Base-by-base conservation (phyloP, 2,797 vertebrate genomes). In the Cichlasoma orientale region DNA sequence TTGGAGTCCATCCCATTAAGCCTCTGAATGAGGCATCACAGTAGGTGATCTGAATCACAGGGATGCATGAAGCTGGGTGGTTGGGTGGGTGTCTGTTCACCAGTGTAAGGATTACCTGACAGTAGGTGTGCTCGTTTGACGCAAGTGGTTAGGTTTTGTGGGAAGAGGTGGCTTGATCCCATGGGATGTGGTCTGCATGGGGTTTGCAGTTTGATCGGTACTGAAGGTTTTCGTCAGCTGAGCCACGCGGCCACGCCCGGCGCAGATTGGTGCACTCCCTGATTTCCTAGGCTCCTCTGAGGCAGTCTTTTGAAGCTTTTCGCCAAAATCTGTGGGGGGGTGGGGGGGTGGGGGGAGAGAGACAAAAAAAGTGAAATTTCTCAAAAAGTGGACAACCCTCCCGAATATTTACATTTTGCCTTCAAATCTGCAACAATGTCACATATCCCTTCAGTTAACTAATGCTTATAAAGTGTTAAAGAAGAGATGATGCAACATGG, bases 171-270 rank as follows among this genome's bases (percentile, higher is more conserved):
- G 95, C 85, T 95, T 96, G 85, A 88, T 74, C 77, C 86, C 33
- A 23, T 84, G 86, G 2, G 88, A 1, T 1, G 88, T 53, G 10
- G 83, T 59, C 50, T 91, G 88, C 14, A 85, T 7, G 25, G 88
- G 68, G 36, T 80, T 7, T 3, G 70, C 4, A 4, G 76, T 1
- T 54, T 5, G 72, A 16, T 92, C 86, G 0, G 27, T 56, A 18
- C 85, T 94, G 74, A 96, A 96, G 82, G 88, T 94, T 88, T 95
- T 95, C 94, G 93, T 94, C 75, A 96, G 92, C 89, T 95, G 92
- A 63, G 95, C 95, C 78, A 96, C 95, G 0, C 95, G 92, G 55
- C 95, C 94, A 3, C 91, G 93, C 75, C 94, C 93, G 11, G 88
- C 61, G 16, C 84, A 79, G 36, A 58, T n/a, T 1, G 87, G 47